Conservation (phyloP, 2,888 invertebrate genomes). For the Sceliomorpha sp. region DNA sequence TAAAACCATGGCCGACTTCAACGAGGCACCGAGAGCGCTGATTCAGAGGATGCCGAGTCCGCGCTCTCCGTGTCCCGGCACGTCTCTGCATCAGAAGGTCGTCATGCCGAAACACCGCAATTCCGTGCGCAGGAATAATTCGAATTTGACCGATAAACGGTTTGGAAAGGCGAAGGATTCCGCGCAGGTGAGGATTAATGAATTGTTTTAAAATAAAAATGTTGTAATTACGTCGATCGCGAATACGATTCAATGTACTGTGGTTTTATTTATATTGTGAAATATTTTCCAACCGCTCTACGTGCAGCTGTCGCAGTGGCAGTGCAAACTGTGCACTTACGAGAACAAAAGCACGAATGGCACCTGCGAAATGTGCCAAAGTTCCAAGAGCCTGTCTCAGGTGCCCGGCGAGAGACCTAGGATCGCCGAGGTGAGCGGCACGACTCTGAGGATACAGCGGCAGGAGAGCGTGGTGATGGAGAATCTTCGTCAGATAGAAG, state of each 20-base stretch:
- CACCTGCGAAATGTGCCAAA: slow-evolving; percentile 89
- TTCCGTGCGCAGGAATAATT: slow-evolving; percentile 74
- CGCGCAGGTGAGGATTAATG: slow-evolving; percentile 60
- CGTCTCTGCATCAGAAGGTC: slow-evolving; percentile 68
- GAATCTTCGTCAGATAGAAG: slow-evolving; percentile 89
- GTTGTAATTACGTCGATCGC: too few species aligned
- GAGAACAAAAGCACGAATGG: slow-evolving; percentile 85
- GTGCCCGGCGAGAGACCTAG: slow-evolving; percentile 70
- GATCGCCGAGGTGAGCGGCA: slow-evolving; percentile 77
- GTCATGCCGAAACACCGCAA: slow-evolving; percentile 76
- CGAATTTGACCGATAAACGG: slow-evolving; percentile 68
- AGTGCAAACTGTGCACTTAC: slow-evolving; percentile 90
- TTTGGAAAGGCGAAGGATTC: slow-evolving; percentile 71
- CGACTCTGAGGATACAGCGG: slow-evolving; percentile 81
- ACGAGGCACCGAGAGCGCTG: slow-evolving; percentile 75
- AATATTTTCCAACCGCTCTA: too few species aligned
- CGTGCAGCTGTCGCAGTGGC: too few species aligned
- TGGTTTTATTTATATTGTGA: slow-evolving; percentile 2
- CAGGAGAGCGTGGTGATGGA: slow-evolving; percentile 92
- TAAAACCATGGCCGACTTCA: slow-evolving; percentile 83
- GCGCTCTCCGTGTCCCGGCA: slow-evolving; percentile 60
- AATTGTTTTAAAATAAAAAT: background rate
- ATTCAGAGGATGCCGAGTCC: slow-evolving; percentile 77
- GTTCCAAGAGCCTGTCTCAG: slow-evolving; percentile 81
- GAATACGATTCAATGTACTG: too few species aligned